Conservation (phyloP, 2,113 vertebrate species). For the Grammomys surdaster region DNA sequence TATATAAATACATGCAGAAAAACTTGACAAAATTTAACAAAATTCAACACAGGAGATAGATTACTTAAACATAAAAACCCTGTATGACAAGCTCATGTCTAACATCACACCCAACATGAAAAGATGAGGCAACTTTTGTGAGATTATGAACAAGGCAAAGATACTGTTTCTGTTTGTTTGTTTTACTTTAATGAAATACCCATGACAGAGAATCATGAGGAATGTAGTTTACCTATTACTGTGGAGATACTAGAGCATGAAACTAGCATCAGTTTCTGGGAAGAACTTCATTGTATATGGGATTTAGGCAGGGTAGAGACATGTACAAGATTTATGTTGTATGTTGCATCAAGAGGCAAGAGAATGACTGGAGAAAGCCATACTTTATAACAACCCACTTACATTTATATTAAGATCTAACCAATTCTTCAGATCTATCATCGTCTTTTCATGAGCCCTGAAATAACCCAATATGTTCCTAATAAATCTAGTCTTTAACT, state of each 20-base stretch:
- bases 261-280: background rate
- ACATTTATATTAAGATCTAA: background rate
- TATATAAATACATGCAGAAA: background rate
- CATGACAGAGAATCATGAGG: background rate
- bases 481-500: background rate
- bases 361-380: background rate
- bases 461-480: background rate
- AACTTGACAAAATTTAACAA: background rate
- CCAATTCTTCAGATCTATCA: background rate
- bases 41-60: background rate
- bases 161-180: background rate
- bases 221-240: background rate
- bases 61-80: background rate
- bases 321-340: background rate
- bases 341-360: background rate
- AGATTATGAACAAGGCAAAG: background rate
- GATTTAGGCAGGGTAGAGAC: too few relatives aligned
- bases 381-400: background rate
- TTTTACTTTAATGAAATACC: background rate
- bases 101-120: background rate
- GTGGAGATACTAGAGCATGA: background rate
- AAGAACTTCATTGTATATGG: background rate
- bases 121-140: background rate
- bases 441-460: background rate
- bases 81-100: background rate